A percentile compares a stretch with the other conserved stretches of the same genome.
Conservation (phyloP, 37 sponge, comb jelly and placozoan genomes). For the Aphrocallistes beatrix region DNA sequence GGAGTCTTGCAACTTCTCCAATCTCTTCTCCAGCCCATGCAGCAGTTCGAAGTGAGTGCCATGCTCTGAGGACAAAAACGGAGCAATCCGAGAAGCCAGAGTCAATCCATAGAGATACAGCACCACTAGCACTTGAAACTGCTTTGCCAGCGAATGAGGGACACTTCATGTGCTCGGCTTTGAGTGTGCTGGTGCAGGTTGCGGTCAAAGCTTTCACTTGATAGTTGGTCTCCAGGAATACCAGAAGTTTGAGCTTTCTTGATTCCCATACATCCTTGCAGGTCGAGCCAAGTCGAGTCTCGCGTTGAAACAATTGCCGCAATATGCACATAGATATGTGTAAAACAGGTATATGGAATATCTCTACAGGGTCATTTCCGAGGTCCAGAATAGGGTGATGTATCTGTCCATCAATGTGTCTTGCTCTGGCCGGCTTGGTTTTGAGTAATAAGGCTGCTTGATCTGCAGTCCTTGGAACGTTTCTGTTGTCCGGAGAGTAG, state of each 20-base stretch:
- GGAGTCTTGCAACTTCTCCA: not conserved
- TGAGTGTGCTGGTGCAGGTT: conserved; percentile 3
- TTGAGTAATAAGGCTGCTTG: not conserved
- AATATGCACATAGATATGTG: conserved; percentile 9
- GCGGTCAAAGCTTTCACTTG: not conserved
- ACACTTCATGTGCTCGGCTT: not conserved
- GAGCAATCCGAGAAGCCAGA: not conserved
- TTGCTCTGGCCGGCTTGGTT: not conserved
- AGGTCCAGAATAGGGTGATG: not conserved
- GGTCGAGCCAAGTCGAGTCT: not conserved
- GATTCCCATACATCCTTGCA: not conserved
- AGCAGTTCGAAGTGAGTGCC: conserved; percentile 13
- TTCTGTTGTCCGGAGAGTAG: not conserved
- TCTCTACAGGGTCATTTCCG: not conserved
- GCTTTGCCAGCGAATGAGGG: not conserved
- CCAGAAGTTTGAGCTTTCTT: not conserved
- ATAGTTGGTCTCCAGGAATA: not conserved
- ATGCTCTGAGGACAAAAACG: conserved; percentile 5
- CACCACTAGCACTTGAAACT: not conserved
- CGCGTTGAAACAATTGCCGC: not conserved
- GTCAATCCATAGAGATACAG: conserved; percentile 9
- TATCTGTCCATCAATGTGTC: not conserved
- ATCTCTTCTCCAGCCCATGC: not conserved
- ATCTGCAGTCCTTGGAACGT: not conserved
- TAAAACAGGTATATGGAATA: not conserved